phyloP scores from a whole-genome alignment of 2,113 vertebrate species.

The Melanocharis versteri region DNA sequence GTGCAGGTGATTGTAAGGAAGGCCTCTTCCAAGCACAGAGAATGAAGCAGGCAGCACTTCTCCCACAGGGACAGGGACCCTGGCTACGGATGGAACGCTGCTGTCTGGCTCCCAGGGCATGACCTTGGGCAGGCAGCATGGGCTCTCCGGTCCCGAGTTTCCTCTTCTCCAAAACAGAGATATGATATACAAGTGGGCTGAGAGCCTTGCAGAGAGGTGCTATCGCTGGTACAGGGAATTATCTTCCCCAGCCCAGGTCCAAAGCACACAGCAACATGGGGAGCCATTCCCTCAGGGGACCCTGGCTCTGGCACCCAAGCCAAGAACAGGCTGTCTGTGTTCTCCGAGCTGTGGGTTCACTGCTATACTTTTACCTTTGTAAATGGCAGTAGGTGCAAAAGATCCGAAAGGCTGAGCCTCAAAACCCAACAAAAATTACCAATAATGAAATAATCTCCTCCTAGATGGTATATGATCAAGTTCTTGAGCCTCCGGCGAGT shows the following conservation, averaged over 20 bases:
- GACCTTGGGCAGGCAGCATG: background rate
- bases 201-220: slow-evolving; percentile 40
- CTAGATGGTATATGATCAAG: background rate
- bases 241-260: background rate
- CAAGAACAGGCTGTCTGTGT: background rate
- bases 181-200: slow-evolving; percentile 10
- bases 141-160: background rate
- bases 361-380: background rate
- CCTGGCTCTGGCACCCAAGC: background rate
- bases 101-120: background rate
- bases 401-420: background rate
- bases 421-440: background rate
- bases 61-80: background rate
- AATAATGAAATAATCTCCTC: background rate
- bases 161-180: slow-evolving; percentile 19
- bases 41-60: background rate
- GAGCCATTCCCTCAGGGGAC: background rate
- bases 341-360: background rate
- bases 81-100: background rate
- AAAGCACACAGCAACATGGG: background rate
- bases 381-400: background rate
- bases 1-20: background rate
- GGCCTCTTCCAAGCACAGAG: background rate
- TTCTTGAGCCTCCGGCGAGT: background rate
- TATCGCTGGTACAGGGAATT: background rate